Percentiles rank a stretch among this genome's conserved stretches.
phyloP scores from a whole-genome alignment of 2,888 invertebrate species.

The Toxonevra muliebris region DNA sequence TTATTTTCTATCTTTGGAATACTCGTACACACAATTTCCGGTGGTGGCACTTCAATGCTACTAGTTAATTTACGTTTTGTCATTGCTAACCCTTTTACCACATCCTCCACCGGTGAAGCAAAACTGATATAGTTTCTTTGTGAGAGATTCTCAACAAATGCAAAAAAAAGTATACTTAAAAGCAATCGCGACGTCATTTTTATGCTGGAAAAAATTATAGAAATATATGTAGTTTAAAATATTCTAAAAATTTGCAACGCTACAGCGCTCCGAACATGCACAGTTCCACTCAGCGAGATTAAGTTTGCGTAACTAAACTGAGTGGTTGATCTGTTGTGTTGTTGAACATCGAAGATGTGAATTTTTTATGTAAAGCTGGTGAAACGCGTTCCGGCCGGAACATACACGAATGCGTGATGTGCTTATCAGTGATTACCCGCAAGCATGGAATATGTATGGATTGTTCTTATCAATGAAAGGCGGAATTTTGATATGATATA shows the following conservation, averaged over 20 bases:
- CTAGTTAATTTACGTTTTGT: background rate
- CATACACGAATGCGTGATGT: too few species aligned
- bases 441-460: too few species aligned
- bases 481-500: too few species aligned
- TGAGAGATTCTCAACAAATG: background rate
- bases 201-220: too few species aligned
- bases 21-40: constrained; percentile 47
- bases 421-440: too few species aligned
- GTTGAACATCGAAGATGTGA: too few species aligned
- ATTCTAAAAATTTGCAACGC: background rate
- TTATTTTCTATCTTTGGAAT: background rate
- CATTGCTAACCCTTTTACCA: background rate
- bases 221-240: background rate
- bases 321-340: background rate
- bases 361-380: too few species aligned
- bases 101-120: too few species aligned
- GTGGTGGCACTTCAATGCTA: constrained; percentile 46
- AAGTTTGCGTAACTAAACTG: constrained; percentile 31
- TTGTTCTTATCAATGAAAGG: too few species aligned
- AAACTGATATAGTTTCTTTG: background rate
- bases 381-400: too few species aligned
- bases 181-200: constrained; percentile 8
- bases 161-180: background rate
- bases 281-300: constrained; percentile 24
- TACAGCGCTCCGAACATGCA: background rate